Base-by-base conservation (phyloP, 1,140 invertebrate genomes). In the Aphis craccivora region DNA sequence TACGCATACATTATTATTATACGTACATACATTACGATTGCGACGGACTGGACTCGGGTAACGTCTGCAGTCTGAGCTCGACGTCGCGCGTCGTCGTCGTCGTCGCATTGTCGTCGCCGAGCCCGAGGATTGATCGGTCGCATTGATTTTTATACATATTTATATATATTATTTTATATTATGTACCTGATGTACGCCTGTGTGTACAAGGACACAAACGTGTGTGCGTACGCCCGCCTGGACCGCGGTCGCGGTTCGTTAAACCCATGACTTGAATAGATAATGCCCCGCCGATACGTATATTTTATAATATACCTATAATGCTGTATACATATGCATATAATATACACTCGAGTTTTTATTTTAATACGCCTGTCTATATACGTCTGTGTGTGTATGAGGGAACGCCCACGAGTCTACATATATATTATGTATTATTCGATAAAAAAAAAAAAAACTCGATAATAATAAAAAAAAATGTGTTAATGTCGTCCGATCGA, bases 261-360 rank as follows among this genome's bases (percentile, higher is more conserved):
- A 60, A 60, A 60, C 88, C 37, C 88, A 37, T 90, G 88, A 60
- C 25, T 90, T 43, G 51, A 90, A 90, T 90, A 55, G 51, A 90
- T 90, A 43, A 90, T 43, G 53, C 51, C 37, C 48, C 30, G 30
- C 20, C 45, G 87, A 22, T 23, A n/a, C 30, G 7, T 53, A 37
- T 7, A 37, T 7, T 2, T 22, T 48, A 51, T 87, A 35, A 1
- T 5, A 20, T n/a, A n/a, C 6, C 30, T 18, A 87, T 30, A 18
- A 48, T 40, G 9, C 3, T 30, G 11, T 40, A 84, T 84, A 84
- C 35, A 83, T 83, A 81, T 81, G 22, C 22, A 81, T 81, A 37
- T 67, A 30, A n/a, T 83, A 37, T 83, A 37, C 35, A 25, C 37
- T 5, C 40, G 35, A 87, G 43, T 37, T 87, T 51, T 87, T 87